A percentile compares a stretch with the other conserved stretches of the same genome.
Conservation (phyloP, 2,888 invertebrate species). For the Hyalella azteca region DNA sequence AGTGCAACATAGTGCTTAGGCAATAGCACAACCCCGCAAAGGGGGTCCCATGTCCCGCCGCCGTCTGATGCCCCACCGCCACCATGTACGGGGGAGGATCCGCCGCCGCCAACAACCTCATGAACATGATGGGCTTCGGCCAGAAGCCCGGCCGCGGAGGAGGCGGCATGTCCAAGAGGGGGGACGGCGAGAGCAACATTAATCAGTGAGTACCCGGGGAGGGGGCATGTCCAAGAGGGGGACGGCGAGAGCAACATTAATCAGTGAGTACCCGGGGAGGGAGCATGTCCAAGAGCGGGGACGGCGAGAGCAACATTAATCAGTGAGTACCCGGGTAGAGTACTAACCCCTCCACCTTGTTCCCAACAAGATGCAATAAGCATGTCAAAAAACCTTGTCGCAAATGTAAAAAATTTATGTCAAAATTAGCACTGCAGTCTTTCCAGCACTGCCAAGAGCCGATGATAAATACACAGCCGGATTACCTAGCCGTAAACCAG, state of each 20-base stretch:
- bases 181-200: constrained; percentile 43
- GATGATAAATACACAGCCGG: too few species aligned
- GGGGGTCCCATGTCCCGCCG: too few species aligned
- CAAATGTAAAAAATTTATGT: too few species aligned
- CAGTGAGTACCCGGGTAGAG: constrained; percentile 44
- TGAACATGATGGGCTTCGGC: constrained; percentile 57
- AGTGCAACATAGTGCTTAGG: too few species aligned
- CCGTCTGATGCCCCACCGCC: constrained; percentile 50
- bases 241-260: constrained; percentile 47
- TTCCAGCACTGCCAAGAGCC: too few species aligned
- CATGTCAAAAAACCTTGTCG: too few species aligned
- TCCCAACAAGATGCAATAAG: too few species aligned
- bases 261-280: constrained; percentile 44
- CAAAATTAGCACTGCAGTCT: too few species aligned
- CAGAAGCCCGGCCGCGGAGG: constrained; percentile 47
- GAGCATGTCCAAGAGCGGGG: constrained; percentile 41
- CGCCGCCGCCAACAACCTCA: constrained; percentile 58
- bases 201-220: constrained; percentile 49
- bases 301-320: constrained; percentile 47
- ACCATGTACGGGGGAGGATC: constrained; percentile 58
- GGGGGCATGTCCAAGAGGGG: constrained; percentile 43
- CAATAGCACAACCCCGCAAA: too few species aligned
- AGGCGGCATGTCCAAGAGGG: constrained; percentile 41
- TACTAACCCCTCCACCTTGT: too few species aligned
- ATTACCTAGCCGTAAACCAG: too few species aligned